These are phyloP conservation scores for Chrysochloris asiatica DNA, from an alignment of 2,113 vertebrate genomes.

Conservation along the genomic window DNA sequence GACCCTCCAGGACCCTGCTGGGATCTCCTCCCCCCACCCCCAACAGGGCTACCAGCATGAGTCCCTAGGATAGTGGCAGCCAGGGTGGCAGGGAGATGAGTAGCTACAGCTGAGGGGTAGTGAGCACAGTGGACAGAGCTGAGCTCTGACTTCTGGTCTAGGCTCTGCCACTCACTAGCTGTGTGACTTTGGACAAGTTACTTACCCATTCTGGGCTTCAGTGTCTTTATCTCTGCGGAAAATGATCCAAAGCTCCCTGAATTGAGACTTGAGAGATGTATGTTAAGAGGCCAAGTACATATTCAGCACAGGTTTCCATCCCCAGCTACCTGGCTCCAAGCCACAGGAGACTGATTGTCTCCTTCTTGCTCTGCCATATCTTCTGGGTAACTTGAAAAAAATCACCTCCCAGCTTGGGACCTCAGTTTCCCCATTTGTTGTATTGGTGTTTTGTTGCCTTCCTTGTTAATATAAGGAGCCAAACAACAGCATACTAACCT, in stretches of 20 bases:
- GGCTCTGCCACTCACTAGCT: background rate
- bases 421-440: conserved; percentile 24
- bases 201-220: background rate
- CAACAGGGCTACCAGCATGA: background rate
- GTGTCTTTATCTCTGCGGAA: background rate
- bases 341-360: background rate
- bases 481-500: background rate
- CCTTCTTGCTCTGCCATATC: background rate
- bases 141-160: conserved; percentile 11
- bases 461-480: background rate
- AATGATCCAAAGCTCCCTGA: background rate
- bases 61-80: background rate
- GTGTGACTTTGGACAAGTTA: background rate
- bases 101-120: background rate
- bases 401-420: background rate
- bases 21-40: background rate
- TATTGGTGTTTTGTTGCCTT: background rate
- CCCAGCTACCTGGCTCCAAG: background rate
- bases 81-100: background rate
- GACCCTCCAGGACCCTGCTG: background rate
- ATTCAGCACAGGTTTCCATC: background rate
- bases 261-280: no score
- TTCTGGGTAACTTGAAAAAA: background rate
- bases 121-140: background rate
- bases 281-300: background rate